These are phyloP conservation scores for Dryomyza anilis DNA, from an alignment of 2,888 invertebrate genomes.

Conservation along the genomic window DNA sequence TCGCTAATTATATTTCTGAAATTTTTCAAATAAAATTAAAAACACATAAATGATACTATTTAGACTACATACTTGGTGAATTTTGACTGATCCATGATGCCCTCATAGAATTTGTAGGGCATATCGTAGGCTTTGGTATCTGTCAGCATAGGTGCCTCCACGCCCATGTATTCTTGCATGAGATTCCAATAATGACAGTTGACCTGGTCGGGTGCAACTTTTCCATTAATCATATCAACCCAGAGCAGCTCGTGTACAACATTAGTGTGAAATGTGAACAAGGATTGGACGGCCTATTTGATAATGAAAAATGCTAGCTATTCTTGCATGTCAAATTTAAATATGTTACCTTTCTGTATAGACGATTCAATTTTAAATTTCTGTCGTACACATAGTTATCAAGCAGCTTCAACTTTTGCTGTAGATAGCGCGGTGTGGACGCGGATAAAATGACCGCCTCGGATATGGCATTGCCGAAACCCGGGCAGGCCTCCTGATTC, in stretches of 20 bases:
- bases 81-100: conserved; percentile 42
- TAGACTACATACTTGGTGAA: conserved; percentile 48
- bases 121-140: conserved; percentile 71
- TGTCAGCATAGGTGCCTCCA: conserved; percentile 67
- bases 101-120: conserved; percentile 70
- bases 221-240: conserved; percentile 66
- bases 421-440: conserved; percentile 70
- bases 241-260: conserved; percentile 73
- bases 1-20: conserved; percentile 74
- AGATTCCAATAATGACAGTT: conserved; percentile 71
- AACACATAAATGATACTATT: too few species aligned
- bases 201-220: conserved; percentile 64
- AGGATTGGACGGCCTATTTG: conserved; percentile 69
- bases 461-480: conserved; percentile 49
- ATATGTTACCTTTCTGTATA: conserved; percentile 41
- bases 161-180: conserved; percentile 66
- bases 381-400: conserved; percentile 41
- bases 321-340: too few species aligned
- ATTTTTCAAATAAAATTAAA: too few species aligned
- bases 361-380: conserved; percentile 41
- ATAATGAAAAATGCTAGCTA: too few species aligned
- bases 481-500: conserved; percentile 49
- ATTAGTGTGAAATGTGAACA: conserved; percentile 71
- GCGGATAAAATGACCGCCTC: conserved; percentile 63
- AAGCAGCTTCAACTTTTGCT: conserved; percentile 46